phyloP scores from a whole-genome alignment of 2,797 vertebrate species.

The Phataginus tetradactyla region DNA sequence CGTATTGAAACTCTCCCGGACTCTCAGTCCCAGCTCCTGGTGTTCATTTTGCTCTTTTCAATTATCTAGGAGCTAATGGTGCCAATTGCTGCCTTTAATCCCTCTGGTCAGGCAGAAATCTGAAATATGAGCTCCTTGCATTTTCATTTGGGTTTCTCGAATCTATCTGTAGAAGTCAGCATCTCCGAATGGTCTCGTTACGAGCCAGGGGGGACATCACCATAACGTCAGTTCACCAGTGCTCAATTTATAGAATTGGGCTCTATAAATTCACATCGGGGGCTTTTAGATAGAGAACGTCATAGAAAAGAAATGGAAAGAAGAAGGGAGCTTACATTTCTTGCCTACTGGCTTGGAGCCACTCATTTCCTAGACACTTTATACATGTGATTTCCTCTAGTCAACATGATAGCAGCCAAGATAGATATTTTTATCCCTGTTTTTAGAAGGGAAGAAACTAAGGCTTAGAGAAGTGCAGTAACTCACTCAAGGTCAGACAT shows the following conservation, averaged over 20 bases:
- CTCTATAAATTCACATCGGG: background rate
- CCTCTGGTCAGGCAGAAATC: background rate
- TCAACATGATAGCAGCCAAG: background rate
- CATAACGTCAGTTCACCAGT: background rate
- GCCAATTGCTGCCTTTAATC: background rate
- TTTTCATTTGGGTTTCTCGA: slow-evolving; percentile 39
- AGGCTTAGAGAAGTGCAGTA: background rate
- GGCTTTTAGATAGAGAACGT: background rate
- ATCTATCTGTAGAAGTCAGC: background rate
- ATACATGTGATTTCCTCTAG: background rate
- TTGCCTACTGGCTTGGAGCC: background rate
- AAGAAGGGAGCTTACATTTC: background rate
- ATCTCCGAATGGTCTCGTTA: background rate
- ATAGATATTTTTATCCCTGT: background rate
- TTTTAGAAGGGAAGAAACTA: background rate
- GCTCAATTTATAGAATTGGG: background rate
- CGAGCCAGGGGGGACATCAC: background rate
- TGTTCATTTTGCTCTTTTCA: background rate
- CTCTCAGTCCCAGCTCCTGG: no score
- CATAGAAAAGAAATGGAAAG: background rate
- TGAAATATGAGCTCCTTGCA: background rate
- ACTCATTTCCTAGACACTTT: background rate
- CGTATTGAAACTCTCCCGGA: background rate
- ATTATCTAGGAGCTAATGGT: background rate
- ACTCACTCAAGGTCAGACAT: background rate